Conservation (phyloP, 2,888 invertebrate genomes). For the Chrysolina oricalcia region DNA sequence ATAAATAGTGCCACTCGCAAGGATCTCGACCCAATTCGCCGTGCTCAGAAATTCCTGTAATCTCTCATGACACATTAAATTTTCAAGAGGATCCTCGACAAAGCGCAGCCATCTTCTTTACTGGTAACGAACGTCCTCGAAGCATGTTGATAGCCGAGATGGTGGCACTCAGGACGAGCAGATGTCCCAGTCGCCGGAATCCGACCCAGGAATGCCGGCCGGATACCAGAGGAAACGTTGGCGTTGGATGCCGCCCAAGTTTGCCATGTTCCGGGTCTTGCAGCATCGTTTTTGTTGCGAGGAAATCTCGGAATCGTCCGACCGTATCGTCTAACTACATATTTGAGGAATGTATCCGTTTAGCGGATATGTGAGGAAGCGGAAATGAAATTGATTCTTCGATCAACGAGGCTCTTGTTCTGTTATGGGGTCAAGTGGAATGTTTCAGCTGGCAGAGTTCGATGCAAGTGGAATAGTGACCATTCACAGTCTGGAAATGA, state of each 20-base stretch:
- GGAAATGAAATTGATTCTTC: conserved; percentile 14
- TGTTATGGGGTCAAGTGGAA: not conserved
- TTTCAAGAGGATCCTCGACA: not conserved
- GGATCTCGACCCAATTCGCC: too few relatives aligned
- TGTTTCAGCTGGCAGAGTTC: too few relatives aligned
- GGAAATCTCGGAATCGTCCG: conserved; percentile 22
- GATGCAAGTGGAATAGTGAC: too few relatives aligned
- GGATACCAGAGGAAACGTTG: conserved; percentile 33
- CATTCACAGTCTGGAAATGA: too few relatives aligned
- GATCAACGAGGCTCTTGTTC: not conserved
- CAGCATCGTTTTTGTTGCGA: conserved; percentile 2
- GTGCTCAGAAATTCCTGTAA: too few relatives aligned
- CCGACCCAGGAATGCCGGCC: conserved; percentile 26
- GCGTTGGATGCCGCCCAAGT: conserved; percentile 29
- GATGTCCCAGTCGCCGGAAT: conserved; percentile 30
- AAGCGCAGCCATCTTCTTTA: not conserved
- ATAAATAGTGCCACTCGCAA: too few relatives aligned
- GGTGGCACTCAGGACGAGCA: conserved; percentile 25
- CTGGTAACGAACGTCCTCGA: conserved; percentile 36
- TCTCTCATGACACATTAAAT: conserved; percentile 11
- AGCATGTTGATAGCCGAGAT: conserved; percentile 36
- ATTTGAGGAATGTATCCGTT: conserved; percentile 15
- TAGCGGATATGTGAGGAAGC: not conserved
- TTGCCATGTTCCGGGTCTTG: conserved; percentile 2
- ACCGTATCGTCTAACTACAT: conserved; percentile 15